A percentile compares a stretch with the other conserved stretches of the same genome.
phyloP scores from a whole-genome alignment of 2,888 invertebrate species.

The Dromius quadrimaculatus region DNA sequence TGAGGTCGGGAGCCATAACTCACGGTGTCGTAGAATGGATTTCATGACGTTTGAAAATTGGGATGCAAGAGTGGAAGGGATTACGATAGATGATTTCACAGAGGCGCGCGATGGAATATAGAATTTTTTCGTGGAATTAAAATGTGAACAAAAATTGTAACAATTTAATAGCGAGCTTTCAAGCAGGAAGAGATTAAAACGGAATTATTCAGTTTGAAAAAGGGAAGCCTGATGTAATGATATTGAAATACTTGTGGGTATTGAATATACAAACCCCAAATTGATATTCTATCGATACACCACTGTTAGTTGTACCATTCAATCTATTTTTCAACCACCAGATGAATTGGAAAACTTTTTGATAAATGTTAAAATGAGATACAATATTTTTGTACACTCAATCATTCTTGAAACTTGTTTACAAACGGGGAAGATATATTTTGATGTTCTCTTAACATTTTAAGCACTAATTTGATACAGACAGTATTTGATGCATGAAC shows the following conservation, averaged over 20 bases:
- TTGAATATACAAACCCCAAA: neutral
- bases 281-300: neutral
- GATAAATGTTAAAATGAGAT: slow-evolving; percentile 52
- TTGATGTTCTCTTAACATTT: slow-evolving; percentile 18
- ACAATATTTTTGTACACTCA: slow-evolving; percentile 46
- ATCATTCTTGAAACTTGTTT: slow-evolving; percentile 47
- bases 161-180: no score
- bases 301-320: no score
- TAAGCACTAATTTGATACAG: slow-evolving; percentile 1
- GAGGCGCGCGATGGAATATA: neutral
- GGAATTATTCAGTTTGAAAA: no score
- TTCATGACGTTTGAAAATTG: slow-evolving; percentile 52
- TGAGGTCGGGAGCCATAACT: slow-evolving; percentile 46
- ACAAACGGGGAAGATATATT: slow-evolving; percentile 30
- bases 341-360: slow-evolving; percentile 52
- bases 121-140: no score
- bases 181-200: no score
- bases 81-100: neutral
- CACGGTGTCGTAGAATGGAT: slow-evolving; percentile 50
- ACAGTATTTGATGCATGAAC: no score
- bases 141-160: no score
- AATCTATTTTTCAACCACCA: slow-evolving; percentile 50
- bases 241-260: no score
- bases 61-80: slow-evolving; percentile 1
- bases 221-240: no score